These are phyloP conservation scores for Eupithecia abbreviata DNA, from an alignment of 2,888 invertebrate genomes.

Conservation along the genomic window DNA sequence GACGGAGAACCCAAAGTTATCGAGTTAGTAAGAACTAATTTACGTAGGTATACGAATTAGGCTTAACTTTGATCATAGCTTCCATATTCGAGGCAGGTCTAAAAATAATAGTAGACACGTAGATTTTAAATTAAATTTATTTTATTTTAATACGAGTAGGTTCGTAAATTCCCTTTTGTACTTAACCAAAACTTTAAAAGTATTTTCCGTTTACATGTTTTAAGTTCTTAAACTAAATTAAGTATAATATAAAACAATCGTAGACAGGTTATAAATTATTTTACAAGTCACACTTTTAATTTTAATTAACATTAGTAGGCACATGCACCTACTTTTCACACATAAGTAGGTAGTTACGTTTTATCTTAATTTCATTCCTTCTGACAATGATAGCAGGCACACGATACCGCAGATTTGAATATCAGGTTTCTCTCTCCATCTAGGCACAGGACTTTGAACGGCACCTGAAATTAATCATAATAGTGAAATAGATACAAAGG, in stretches of 20 bases:
- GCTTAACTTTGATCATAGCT: too few relatives aligned
- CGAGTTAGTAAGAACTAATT: too few relatives aligned
- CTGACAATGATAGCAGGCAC: slow-evolving; percentile 94
- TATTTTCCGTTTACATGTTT: neutral
- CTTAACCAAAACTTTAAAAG: neutral
- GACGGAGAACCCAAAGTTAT: too few relatives aligned
- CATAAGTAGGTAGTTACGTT: neutral
- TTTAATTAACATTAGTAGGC: neutral
- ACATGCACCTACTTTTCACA: neutral
- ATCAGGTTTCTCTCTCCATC: slow-evolving; percentile 90
- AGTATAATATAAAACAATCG: neutral
- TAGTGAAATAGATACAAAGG: neutral
- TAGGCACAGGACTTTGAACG: slow-evolving; percentile 90
- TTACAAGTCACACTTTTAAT: slow-evolving; percentile 57
- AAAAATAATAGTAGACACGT: neutral
- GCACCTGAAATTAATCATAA: slow-evolving; percentile 83
- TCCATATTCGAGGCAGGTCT: too few relatives aligned
- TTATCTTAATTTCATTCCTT: slow-evolving; percentile 80
- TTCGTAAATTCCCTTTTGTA: neutral
- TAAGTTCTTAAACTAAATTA: neutral
- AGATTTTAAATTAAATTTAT: neutral
- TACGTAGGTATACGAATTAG: too few relatives aligned
- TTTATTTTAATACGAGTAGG: neutral
- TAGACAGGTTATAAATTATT: slow-evolving; percentile 18
- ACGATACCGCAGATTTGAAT: slow-evolving; percentile 92